phyloP scores from a whole-genome alignment of 2,797 vertebrate genomes.

The Oreortyx pictus region DNA sequence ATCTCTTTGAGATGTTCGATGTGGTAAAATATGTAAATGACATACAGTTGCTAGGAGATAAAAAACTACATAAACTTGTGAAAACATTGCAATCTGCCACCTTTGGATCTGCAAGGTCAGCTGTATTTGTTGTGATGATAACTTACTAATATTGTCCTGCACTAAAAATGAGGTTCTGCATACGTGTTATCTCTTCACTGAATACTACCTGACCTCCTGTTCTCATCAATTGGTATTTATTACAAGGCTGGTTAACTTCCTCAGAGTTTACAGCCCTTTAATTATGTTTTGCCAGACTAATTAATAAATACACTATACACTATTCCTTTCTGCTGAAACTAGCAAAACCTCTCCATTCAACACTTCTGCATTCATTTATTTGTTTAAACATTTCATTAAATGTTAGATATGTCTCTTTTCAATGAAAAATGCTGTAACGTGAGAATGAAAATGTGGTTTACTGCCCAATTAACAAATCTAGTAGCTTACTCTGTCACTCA shows the following conservation, averaged over 20 bases:
- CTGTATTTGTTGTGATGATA: slow-evolving; percentile 41
- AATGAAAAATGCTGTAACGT: slow-evolving; percentile 56
- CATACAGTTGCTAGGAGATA: slow-evolving; percentile 54
- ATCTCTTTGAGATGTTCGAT: background rate
- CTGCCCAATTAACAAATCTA: slow-evolving; percentile 72
- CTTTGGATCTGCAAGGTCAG: slow-evolving; percentile 57
- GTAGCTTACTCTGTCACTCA: slow-evolving; percentile 59
- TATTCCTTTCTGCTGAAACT: slow-evolving; percentile 12
- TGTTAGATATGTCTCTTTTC: slow-evolving; percentile 36
- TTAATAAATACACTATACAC: slow-evolving; percentile 35
- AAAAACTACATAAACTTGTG: slow-evolving; percentile 52
- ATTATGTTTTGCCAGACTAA: slow-evolving; percentile 54
- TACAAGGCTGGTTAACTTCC: slow-evolving; percentile 54
- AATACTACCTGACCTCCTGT: slow-evolving; percentile 25
- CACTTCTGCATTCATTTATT: background rate
- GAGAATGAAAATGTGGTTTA: slow-evolving; percentile 68
- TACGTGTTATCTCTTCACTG: slow-evolving; percentile 1
- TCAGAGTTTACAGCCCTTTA: slow-evolving; percentile 49
- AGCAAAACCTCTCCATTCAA: background rate
- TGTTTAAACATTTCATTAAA: slow-evolving; percentile 52
- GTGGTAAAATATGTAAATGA: slow-evolving; percentile 49
- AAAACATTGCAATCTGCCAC: slow-evolving; percentile 58
- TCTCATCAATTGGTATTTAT: slow-evolving; percentile 38
- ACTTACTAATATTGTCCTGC: slow-evolving; percentile 24
- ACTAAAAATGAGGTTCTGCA: background rate